A percentile compares a stretch with the other conserved stretches of the same genome.
Evolutionary conservation across 2,888 invertebrate species (phyloP).

Genomic region (Mechanitis messenoides): DNA sequence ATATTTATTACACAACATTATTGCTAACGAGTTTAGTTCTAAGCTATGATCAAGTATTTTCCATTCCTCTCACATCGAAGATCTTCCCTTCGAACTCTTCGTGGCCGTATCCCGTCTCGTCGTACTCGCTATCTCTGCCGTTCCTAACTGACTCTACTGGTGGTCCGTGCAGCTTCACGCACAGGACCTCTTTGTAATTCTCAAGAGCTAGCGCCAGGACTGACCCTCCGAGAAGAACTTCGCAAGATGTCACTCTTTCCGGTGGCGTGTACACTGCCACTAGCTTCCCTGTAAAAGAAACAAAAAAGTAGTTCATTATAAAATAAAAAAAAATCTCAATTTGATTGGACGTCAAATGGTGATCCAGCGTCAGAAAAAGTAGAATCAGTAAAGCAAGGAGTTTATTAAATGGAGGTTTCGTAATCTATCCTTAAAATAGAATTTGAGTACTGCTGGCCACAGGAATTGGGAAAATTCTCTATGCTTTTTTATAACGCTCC

Average conservation of each 20-base stretch:
- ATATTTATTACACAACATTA: constrained; percentile 23
- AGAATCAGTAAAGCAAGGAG: too few relatives aligned
- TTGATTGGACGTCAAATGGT: too few relatives aligned
- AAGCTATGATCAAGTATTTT: constrained; percentile 51
- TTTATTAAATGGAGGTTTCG: too few relatives aligned
- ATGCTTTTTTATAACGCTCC: too few relatives aligned
- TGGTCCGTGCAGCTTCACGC: constrained; percentile 76
- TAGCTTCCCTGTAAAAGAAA: constrained; percentile 78
- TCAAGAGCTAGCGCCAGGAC: constrained; percentile 82
- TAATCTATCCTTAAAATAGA: too few relatives aligned
- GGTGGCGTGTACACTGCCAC: constrained; percentile 88
- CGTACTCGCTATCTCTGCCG: constrained; percentile 69
- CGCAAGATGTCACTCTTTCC: constrained; percentile 83
- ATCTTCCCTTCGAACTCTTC: constrained; percentile 48
- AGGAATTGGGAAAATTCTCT: too few relatives aligned
- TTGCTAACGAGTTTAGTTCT: constrained; percentile 23
- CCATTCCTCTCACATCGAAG: constrained; percentile 74
- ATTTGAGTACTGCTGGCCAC: too few relatives aligned
- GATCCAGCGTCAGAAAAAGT: too few relatives aligned
- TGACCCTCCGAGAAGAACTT: constrained; percentile 84
- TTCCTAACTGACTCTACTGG: constrained; percentile 51
- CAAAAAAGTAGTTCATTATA: too few relatives aligned
- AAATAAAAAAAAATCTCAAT: too few relatives aligned
- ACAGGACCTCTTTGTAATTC: constrained; percentile 79
- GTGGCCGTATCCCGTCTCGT: constrained; percentile 69